Evolutionary conservation across 2,888 invertebrate genomes (phyloP).

Genomic region (Tetheella fluctuosa): DNA sequence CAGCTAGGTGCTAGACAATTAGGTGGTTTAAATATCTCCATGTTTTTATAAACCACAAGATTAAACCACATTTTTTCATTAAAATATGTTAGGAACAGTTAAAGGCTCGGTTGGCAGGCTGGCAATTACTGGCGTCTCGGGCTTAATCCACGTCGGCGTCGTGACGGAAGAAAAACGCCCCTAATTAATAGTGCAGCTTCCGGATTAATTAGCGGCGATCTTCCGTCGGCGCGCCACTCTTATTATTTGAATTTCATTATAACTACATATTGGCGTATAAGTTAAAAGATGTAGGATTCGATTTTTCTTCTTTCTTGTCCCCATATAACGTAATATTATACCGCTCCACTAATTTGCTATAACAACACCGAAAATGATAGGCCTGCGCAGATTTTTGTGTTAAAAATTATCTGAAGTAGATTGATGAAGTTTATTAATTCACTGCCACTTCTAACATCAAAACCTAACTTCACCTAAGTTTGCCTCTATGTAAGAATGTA

Average conservation of each 20-base stretch:
- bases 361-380: too few relatives aligned
- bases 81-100: constrained; percentile 11
- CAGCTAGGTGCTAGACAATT: too few relatives aligned
- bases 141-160: constrained; percentile 58
- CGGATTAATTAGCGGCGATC: constrained; percentile 73
- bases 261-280: background rate
- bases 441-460: too few relatives aligned
- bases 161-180: constrained; percentile 71
- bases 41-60: background rate
- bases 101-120: constrained; percentile 29
- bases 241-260: constrained; percentile 57
- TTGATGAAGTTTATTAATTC: too few relatives aligned
- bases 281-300: too few relatives aligned
- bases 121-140: constrained; percentile 60
- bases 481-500: too few relatives aligned
- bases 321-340: too few relatives aligned
- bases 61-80: constrained; percentile 10
- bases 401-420: too few relatives aligned
- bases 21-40: background rate
- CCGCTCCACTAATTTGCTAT: too few relatives aligned
- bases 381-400: too few relatives aligned
- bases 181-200: constrained; percentile 77
- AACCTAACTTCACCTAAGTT: too few relatives aligned
- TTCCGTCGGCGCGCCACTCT: constrained; percentile 40
- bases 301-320: too few relatives aligned